These are phyloP conservation scores for Hydrophis major DNA, from an alignment of 2,797 vertebrate genomes.

Conservation along the genomic window DNA sequence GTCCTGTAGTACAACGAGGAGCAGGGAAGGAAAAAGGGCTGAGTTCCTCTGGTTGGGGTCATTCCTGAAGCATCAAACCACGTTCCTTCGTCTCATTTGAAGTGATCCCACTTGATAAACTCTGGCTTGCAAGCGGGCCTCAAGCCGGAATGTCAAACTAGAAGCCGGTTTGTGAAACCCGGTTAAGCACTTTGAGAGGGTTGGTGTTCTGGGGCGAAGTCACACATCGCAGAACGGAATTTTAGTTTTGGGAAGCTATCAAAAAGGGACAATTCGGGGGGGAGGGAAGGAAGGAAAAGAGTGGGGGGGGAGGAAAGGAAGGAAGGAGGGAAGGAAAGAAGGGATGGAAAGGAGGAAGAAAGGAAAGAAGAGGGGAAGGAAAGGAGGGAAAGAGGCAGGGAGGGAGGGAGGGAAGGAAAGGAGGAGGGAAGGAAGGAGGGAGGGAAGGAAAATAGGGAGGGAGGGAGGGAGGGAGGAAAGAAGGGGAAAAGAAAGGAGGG, in stretches of 20 bases:
- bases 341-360: too few relatives aligned
- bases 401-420: too few relatives aligned
- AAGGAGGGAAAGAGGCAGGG: too few relatives aligned
- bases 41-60: background rate
- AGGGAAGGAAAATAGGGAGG: too few relatives aligned
- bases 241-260: too few relatives aligned
- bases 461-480: too few relatives aligned
- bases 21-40: background rate
- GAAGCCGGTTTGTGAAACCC: background rate
- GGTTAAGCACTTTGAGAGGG: background rate
- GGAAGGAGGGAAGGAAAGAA: too few relatives aligned
- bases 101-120: background rate
- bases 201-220: background rate
- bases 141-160: background rate
- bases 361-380: too few relatives aligned
- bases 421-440: rapidly evolving
- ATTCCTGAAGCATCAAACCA: background rate
- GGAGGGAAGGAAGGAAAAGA: too few relatives aligned
- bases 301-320: too few relatives aligned
- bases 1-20: conserved; percentile 72
- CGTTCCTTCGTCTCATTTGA: rapidly evolving
- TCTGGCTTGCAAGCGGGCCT: background rate
- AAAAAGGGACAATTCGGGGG: background rate
- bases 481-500: rapidly evolving
- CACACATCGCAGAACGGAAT: background rate